A percentile compares a stretch with the other conserved stretches of the same genome.
phyloP scores from a whole-genome alignment of 2,113 vertebrate species.

The Haemorhous mexicanus region DNA sequence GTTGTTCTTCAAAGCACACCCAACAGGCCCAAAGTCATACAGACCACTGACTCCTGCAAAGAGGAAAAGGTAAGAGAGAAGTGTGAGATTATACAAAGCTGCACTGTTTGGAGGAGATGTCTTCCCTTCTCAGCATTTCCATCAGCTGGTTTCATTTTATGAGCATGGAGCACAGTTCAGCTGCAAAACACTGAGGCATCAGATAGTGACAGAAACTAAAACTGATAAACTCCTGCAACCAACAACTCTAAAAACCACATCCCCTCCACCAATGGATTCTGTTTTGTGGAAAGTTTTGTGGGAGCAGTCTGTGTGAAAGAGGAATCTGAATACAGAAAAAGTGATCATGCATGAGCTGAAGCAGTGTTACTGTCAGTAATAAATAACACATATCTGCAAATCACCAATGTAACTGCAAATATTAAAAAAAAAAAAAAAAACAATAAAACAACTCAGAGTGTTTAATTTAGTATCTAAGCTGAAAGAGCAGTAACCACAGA shows the following conservation, averaged over 20 bases:
- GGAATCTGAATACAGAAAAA: not conserved
- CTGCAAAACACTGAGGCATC: not conserved
- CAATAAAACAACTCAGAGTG: not conserved
- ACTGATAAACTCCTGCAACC: not conserved
- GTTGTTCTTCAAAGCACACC: conserved; percentile 97
- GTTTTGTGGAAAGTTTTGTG: not conserved
- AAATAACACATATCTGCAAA: not conserved
- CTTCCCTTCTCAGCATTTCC: not conserved
- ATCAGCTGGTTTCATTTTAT: not conserved
- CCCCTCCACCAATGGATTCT: not conserved
- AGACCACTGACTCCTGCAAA: conserved; percentile 91
- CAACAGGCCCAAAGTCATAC: conserved; percentile 96
- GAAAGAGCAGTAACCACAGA: not conserved
- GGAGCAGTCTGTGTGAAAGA: not conserved
- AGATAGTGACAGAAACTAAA: not conserved
- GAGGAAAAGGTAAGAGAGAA: not conserved
- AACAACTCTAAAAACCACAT: not conserved
- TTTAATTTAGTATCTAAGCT: not conserved
- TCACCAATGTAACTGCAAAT: not conserved
- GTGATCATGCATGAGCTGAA: not conserved
- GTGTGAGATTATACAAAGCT: not conserved
- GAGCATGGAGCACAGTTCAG: not conserved
- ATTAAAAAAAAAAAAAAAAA: not conserved
- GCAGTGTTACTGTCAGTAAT: not conserved
- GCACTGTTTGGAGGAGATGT: not conserved